phyloP scores from a whole-genome alignment of 2,888 invertebrate species.

The Slavum lentiscoides region DNA sequence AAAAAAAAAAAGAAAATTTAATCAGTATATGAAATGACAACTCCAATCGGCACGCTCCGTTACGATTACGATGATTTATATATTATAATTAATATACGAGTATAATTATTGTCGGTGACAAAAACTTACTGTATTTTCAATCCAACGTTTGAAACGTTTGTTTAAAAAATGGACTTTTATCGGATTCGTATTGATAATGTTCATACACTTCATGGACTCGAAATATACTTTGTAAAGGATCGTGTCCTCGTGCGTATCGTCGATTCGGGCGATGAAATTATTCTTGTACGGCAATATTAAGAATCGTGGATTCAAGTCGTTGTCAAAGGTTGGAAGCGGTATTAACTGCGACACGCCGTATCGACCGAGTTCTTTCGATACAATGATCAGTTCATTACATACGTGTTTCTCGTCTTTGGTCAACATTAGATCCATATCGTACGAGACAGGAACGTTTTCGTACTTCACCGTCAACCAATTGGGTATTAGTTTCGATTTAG shows the following conservation, averaged over 20 bases:
- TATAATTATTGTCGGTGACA: not conserved
- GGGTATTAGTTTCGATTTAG: not conserved
- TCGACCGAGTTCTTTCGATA: not conserved
- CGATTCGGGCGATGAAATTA: not conserved
- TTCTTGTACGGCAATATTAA: constrained; percentile 1
- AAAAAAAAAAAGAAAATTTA: too few relatives aligned
- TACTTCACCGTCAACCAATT: constrained; percentile 1
- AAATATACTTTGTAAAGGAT: constrained; percentile 10
- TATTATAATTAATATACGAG: too few relatives aligned
- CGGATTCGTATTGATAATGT: not conserved
- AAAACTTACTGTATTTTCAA: not conserved
- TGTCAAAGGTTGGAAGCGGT: constrained; percentile 1
- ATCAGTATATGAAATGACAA: too few relatives aligned
- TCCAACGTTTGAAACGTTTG: not conserved
- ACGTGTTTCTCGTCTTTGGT: not conserved
- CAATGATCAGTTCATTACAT: not conserved
- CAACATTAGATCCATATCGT: constrained; percentile 1
- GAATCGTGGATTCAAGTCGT: not conserved
- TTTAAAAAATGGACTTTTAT: not conserved
- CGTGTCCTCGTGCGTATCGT: not conserved
- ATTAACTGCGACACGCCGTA: not conserved
- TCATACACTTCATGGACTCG: constrained; percentile 10
- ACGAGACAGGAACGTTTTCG: not conserved
- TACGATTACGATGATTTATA: too few relatives aligned
- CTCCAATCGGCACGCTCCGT: too few relatives aligned